Conservation (phyloP, 2,113 vertebrate species). For the Malaclemys terrapin region DNA sequence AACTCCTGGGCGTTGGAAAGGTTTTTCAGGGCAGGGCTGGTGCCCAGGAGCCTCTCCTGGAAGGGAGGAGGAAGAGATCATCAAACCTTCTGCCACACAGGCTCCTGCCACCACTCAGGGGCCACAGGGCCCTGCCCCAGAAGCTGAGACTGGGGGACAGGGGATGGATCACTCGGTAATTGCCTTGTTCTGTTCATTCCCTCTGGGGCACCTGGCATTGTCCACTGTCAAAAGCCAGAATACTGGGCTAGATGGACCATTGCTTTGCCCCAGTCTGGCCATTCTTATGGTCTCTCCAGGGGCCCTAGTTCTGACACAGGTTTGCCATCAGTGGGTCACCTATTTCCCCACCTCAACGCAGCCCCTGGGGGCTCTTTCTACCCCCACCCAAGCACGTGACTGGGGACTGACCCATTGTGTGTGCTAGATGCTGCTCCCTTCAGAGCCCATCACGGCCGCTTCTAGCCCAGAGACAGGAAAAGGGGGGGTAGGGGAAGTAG, state of each 20-base stretch:
- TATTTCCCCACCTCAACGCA: background rate
- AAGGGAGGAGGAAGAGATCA: background rate
- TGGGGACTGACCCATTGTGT: background rate
- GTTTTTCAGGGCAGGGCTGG: slow-evolving; percentile 83
- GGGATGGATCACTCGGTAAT: background rate
- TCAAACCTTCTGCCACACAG: background rate
- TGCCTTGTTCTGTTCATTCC: background rate
- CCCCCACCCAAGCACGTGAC: background rate
- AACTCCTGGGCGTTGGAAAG: slow-evolving; percentile 75
- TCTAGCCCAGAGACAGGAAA: background rate
- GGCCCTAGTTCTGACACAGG: background rate
- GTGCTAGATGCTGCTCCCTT: background rate
- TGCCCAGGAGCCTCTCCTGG: slow-evolving; percentile 82
- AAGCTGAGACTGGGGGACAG: background rate
- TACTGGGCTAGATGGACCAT: accelerated
- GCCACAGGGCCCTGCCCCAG: no score
- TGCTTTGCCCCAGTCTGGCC: background rate
- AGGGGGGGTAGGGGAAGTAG: no score
- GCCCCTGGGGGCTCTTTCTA: background rate
- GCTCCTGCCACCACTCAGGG: background rate
- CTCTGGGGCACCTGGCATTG: background rate
- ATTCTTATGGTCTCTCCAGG: background rate
- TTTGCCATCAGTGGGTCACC: background rate
- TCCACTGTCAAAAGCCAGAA: background rate
- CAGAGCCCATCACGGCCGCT: background rate